Base-by-base conservation (phyloP, 37 sponge, comb jelly and placozoan genomes). In the Beroe forskalii region DNA sequence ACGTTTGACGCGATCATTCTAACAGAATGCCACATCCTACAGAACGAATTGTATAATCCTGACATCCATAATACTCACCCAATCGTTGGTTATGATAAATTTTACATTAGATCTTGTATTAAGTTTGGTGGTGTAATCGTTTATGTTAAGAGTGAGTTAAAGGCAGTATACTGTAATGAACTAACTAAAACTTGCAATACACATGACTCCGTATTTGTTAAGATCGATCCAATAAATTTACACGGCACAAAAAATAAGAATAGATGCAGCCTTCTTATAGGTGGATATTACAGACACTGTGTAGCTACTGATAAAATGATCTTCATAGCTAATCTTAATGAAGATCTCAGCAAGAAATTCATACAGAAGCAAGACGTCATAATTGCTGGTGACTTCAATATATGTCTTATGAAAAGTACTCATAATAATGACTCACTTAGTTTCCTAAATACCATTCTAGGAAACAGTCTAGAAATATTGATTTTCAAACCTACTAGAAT, bases 401-500 rank as follows among this genome's bases (percentile, higher is more conserved):
- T 63, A 24, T 63, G 66, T 19, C 66, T 63, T 3, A 63, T 63
- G 66, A 63, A 63, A 63, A 63, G 66, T 19, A 63, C 66, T 28
- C 66, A 20, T 63, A 28, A 30, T 63, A 63, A 63, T 19, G 66
- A 63, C 66, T 63, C 66, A 30, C n/a, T 63, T 4, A 28, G 25
- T 63, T 63, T 63, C n/a, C 66, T 63, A 3, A 63, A 63, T 19
- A 63, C 66, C 4, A 63, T 63, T n/a, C 20, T 63, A 28, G 66
- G 28, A 28, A 63, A 63, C 25, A 4, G 25, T 19, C 25, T 28
- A 24, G 66, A 63, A 63, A 63, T 63, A 4, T 28, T 63, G 66
- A 63, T 63, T 28, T 63, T 63, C 25, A 63, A 63, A 30, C 66
- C 66, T 63, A 63, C 66, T 28, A 63, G 66, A 63, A 63, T 63